Evolutionary conservation across 2,888 invertebrate genomes (phyloP).

Genomic region (Lydus trimaculatus): DNA sequence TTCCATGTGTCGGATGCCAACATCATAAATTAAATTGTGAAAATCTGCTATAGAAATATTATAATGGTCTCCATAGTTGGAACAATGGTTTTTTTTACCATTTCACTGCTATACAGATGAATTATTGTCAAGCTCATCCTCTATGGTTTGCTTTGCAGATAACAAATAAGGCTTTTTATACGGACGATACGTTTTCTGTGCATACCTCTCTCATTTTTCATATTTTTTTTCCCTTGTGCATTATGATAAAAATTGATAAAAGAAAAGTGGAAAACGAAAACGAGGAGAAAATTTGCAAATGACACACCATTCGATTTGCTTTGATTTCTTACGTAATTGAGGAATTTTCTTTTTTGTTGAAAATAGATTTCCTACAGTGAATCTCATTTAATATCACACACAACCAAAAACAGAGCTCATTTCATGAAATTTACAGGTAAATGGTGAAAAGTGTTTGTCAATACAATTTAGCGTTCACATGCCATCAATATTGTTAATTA

Average conservation of each 20-base stretch:
- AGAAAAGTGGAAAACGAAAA: background rate
- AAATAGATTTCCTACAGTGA: background rate
- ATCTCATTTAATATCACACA: too few relatives aligned
- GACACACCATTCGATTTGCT: background rate
- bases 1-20: slow-evolving; percentile 17
- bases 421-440: too few relatives aligned
- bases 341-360: background rate
- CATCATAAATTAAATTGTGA: slow-evolving; percentile 20
- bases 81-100: slow-evolving; percentile 38
- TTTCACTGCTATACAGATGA: slow-evolving; percentile 41
- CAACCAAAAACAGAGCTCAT: too few relatives aligned
- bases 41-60: slow-evolving; percentile 28
- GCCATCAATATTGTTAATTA: too few relatives aligned
- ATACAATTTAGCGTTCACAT: too few relatives aligned
- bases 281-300: background rate
- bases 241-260: background rate
- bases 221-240: background rate
- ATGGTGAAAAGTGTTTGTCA: too few relatives aligned
- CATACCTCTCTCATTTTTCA: background rate
- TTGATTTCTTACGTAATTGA: background rate
- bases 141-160: slow-evolving; percentile 47
- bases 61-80: slow-evolving; percentile 21
- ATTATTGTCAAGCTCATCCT: slow-evolving; percentile 40
- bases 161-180: slow-evolving; percentile 53
- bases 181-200: slow-evolving; percentile 31